Conservation (phyloP, 2,888 invertebrate genomes). For the Syrphus vitripennis region DNA sequence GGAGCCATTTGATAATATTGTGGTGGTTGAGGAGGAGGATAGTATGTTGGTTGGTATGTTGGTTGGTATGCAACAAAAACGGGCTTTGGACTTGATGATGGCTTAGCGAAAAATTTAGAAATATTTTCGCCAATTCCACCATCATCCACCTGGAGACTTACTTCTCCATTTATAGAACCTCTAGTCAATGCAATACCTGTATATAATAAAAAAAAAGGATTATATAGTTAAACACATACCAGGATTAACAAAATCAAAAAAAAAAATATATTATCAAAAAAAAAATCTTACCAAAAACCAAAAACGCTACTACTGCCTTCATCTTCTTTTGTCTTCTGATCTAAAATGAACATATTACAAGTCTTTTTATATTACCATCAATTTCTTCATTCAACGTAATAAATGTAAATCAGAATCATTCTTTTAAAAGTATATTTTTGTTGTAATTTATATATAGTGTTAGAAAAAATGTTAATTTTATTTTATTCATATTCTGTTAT, state of each 20-base stretch:
- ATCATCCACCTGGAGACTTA: background rate
- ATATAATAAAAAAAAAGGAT: background rate
- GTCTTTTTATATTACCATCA: background rate
- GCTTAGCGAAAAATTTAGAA: background rate
- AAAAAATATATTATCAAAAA: background rate
- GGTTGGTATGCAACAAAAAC: background rate
- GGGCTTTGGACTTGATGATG: background rate
- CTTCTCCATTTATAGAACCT: background rate
- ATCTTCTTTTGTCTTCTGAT: background rate
- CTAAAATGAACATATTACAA: background rate
- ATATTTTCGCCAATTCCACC: background rate
- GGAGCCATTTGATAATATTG: background rate
- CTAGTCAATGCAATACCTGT: background rate
- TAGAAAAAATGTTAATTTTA: background rate
- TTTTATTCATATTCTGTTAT: background rate
- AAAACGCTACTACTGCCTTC: background rate
- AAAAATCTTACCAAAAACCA: background rate
- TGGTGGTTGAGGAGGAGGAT: background rate
- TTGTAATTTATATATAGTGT: background rate
- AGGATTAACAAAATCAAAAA: too few species aligned
- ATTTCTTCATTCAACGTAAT: background rate
- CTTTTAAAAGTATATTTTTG: background rate
- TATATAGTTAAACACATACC: too few species aligned
- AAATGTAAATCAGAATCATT: conserved; percentile 1
- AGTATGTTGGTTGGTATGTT: background rate